A percentile compares a stretch with the other conserved stretches of the same genome.
phyloP scores from a whole-genome alignment of 2,888 invertebrate genomes.

The Pogonocherus hispidulus region DNA sequence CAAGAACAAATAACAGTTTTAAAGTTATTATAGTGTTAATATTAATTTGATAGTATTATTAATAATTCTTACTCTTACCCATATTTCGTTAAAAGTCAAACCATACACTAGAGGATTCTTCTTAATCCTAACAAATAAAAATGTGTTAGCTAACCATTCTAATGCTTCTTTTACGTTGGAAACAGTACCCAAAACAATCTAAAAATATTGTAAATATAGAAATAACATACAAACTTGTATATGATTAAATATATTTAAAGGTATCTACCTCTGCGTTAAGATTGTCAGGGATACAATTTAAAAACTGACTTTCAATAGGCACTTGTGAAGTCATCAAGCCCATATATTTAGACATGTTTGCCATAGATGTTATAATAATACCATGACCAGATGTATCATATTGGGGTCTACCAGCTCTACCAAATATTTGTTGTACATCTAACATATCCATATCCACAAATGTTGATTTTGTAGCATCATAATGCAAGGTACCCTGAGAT shows the following conservation, averaged over 20 bases:
- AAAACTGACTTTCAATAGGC: constrained; percentile 98
- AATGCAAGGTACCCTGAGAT: constrained; percentile 93
- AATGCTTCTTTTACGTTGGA: constrained; percentile 96
- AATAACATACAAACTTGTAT: too few relatives aligned
- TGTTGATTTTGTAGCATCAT: constrained; percentile 94
- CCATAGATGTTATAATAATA: constrained; percentile 93
- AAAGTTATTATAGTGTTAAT: too few relatives aligned
- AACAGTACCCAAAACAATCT: constrained; percentile 95
- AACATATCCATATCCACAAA: constrained; percentile 96
- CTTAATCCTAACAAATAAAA: constrained; percentile 93
- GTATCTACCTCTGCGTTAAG: constrained; percentile 99
- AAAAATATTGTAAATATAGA: constrained; percentile 50
- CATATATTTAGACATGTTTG: constrained; percentile 93
- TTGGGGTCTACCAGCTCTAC: constrained; percentile 98
- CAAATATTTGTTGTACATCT: constrained; percentile 98
- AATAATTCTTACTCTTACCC: constrained; percentile 68
- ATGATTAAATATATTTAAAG: too few relatives aligned
- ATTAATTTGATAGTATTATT: constrained; percentile 1
- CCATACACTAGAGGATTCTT: constrained; percentile 90
- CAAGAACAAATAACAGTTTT: constrained; percentile 29
- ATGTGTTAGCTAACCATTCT: constrained; percentile 98
- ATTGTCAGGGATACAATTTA: constrained; percentile 92
- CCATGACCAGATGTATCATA: constrained; percentile 96
- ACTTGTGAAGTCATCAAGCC: constrained; percentile 95
- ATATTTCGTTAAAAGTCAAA: constrained; percentile 72